Evolutionary conservation across 2,888 invertebrate species (phyloP).

Genomic region (Hemithea aestivaria): DNA sequence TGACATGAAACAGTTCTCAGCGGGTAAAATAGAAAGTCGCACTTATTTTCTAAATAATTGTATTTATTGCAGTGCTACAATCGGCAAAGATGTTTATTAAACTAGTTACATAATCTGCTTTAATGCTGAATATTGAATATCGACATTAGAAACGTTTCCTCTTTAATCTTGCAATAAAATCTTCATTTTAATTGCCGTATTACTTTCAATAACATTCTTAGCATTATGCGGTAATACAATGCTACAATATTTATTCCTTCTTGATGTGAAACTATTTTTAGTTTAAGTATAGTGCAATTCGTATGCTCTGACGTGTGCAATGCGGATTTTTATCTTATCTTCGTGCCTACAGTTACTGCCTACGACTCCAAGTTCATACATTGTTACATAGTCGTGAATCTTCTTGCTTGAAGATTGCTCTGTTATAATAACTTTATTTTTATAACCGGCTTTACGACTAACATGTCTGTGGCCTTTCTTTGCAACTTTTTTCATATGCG

Average conservation of each 20-base stretch:
- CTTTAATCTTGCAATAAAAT: conserved; percentile 5
- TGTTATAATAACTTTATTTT: conserved; percentile 45
- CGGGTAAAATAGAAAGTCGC: no score
- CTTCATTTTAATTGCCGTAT: conserved; percentile 18
- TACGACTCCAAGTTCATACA: no score
- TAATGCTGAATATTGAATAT: conserved; percentile 1
- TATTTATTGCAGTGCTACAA: no score
- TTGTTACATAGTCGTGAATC: conserved; percentile 14
- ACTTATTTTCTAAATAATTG: no score
- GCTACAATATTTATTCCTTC: conserved; percentile 6
- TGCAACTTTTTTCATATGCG: conserved; percentile 33
- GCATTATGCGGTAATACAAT: conserved; percentile 6
- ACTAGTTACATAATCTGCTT: background rate
- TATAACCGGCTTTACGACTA: conserved; percentile 41
- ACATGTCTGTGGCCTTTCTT: conserved; percentile 21
- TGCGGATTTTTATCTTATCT: conserved; percentile 48
- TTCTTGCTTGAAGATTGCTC: conserved; percentile 22
- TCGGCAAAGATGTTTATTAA: background rate
- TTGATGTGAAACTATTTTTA: conserved; percentile 37
- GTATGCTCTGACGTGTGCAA: conserved; percentile 22
- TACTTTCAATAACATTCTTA: conserved; percentile 17
- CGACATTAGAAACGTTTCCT: conserved; percentile 2
- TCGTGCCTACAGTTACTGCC: conserved; percentile 24
- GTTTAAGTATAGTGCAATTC: conserved; percentile 31
- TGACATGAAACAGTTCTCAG: no score